Evolutionary conservation across 2,113 vertebrate species (phyloP), one percentile per base, ranked within the genome.

Genomic region (Sebastes schlegelii): DNA sequence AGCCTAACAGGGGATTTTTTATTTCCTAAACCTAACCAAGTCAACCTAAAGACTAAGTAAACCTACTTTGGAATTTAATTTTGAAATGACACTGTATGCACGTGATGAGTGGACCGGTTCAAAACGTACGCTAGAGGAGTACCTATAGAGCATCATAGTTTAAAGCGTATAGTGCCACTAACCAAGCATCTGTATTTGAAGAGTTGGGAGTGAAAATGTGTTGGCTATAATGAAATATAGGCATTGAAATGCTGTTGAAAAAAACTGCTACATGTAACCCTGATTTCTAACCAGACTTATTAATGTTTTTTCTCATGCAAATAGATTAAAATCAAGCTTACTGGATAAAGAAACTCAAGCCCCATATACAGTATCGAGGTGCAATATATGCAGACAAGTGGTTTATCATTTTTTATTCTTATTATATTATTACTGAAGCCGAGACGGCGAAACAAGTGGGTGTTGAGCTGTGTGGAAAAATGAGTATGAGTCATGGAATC

Each of bases 401-500:
- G 16, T 66, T 60, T 43, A 45, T 34, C 42, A 12, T 23, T 34
- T 49, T 23, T 72, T 61, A 34, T 34, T 34, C 34, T 34, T 34
- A 57, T 60, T 74, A 60, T 68, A 23, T 74, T 69, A 60, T 54
- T 52, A 60, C 73, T 69, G 21, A 70, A 40, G 51, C 17, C 61
- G 67, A 79, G 51, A 75, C 40, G 61, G 60, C 49, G 46, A 80
- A 82, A 70, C 40, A 62, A 67, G 79, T 67, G 66, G 58, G 51
- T 60, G 63, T 63, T 79, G 10, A 74, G 43, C 62, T 74, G 52
- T 49, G 63, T 17, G 8, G 63, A 77, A 13, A 70, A 77, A 81
- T 26, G 21, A 73, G 16, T 14, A 46, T 74, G 69, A 82, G 69
- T 85, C 60, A 68, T 72, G 17, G 43, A 79, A 62, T 71, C 55